phyloP scores from a whole-genome alignment of 2,888 invertebrate species.

The Reticulitermes lucifugus region DNA sequence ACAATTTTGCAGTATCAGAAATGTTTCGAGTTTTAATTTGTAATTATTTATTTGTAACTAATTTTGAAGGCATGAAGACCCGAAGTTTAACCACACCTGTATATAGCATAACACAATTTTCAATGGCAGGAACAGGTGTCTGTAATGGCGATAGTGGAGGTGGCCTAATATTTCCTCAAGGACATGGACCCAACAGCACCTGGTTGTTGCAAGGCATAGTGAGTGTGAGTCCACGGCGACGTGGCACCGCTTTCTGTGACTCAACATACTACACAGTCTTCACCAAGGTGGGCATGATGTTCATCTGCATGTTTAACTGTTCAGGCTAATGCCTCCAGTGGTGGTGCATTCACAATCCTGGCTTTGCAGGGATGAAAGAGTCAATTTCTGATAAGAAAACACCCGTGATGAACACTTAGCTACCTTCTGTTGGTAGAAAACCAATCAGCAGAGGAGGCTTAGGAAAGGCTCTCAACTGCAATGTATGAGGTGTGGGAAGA shows the following conservation, averaged over 20 bases:
- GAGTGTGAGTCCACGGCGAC: conserved; percentile 63
- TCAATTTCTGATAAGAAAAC: neutral
- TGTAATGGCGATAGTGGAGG: conserved; percentile 76
- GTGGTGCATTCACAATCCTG: neutral
- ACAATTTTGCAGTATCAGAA: too few species aligned
- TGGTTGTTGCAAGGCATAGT: conserved; percentile 65
- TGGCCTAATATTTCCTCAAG: conserved; percentile 66
- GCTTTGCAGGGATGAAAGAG: neutral
- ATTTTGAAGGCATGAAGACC: too few species aligned
- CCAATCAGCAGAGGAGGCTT: too few species aligned
- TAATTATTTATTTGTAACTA: too few species aligned
- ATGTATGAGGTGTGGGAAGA: too few species aligned
- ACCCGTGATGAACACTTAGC: too few species aligned
- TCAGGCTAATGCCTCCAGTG: neutral
- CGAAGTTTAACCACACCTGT: too few species aligned
- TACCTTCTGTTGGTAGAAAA: too few species aligned
- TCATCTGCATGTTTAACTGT: neutral
- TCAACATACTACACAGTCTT: conserved; percentile 64
- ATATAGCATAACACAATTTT: too few species aligned
- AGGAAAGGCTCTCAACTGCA: too few species aligned
- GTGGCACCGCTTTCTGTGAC: conserved; percentile 62
- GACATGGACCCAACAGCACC: conserved; percentile 57
- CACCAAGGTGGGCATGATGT: conserved; percentile 61
- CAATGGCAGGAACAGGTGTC: conserved; percentile 66
- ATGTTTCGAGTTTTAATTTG: too few species aligned